These are phyloP conservation scores for Callithrix jacchus DNA, from an alignment of 2,113 vertebrate species.

Conservation along the genomic window DNA sequence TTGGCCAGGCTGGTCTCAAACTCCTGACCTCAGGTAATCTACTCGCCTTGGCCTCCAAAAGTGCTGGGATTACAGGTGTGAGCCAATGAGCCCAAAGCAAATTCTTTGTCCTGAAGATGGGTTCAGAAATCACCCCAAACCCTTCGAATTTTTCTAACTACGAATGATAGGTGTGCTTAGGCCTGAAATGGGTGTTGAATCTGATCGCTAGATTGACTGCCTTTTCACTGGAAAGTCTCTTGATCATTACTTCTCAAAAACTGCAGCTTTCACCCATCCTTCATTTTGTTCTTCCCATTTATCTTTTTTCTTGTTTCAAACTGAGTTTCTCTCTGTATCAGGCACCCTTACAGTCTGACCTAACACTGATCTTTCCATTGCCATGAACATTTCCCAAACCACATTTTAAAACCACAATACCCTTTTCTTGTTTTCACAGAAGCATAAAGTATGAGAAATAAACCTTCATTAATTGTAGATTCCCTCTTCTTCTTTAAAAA, in stretches of 20 bases:
- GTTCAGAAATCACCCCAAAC: background rate
- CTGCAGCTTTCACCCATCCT: too few species aligned
- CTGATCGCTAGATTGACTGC: background rate
- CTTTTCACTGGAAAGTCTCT: background rate
- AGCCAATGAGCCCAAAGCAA: background rate
- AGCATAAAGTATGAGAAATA: background rate
- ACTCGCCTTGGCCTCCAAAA: too few species aligned
- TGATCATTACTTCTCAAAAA: background rate
- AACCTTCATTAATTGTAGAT: background rate
- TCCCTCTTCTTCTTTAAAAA: constrained; percentile 10
- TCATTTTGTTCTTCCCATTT: background rate
- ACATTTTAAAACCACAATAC: background rate
- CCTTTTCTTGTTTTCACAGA: background rate
- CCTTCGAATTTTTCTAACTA: background rate
- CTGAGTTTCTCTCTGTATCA: background rate
- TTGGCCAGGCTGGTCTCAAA: too few species aligned
- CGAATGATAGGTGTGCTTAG: background rate
- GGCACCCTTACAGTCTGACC: background rate
- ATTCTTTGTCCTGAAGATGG: background rate
- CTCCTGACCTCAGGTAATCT: too few species aligned
- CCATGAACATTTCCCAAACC: background rate
- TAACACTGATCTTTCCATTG: background rate
- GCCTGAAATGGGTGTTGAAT: background rate
- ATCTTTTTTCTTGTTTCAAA: background rate
- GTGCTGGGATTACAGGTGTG: too few species aligned